Evolutionary conservation across 2,797 vertebrate species (phyloP), one percentile per base, ranked within the genome.

Genomic region (Cephalopachus bancanus): DNA sequence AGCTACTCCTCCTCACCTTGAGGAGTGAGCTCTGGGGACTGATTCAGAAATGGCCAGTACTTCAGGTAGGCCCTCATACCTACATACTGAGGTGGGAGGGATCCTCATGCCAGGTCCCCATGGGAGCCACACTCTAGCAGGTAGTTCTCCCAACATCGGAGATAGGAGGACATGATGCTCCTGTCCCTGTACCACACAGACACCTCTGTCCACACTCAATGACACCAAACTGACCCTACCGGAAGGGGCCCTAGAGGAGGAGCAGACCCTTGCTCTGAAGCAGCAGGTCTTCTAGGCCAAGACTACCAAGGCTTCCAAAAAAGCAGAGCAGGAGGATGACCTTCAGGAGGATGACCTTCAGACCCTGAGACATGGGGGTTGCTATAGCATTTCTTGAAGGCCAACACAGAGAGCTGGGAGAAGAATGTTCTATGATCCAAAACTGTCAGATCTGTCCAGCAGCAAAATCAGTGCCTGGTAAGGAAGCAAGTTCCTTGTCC

Each of bases 361-460:
- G 89, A 57, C 24, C 24, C 62, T 20, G 1, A 51, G 60, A 76
- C 19, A 30, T 4, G 2, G 33, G n/a, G 24, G 14, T 71, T 51
- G 16, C 28, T 30, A 55, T 0, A 59, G 62, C 1, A 24, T 19
- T 33, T 71, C 78, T 67, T 49, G 62, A 64, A 26, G 84, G 53
- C 64, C 17, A 24, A 10, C 51, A 5, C 15, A 53, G 28, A 59
- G 28, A 78, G 30, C n/a, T 72, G 15, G 33, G 26, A 57, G n/a
- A 60, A 67, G 62, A 30, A 10, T 37, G 16, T 37, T 33, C 59
- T 69, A 4, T 0, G 14, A 51, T 60, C 28, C 75, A 9, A 62
- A 6, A 10, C 51, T 1, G 0, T 53, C 53, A 74, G 57, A 53
- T 33, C 67, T 5, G 10, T 19, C 53, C 0, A 6, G n/a, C 44